Percentiles rank a stretch among this genome's conserved stretches.
phyloP scores from a whole-genome alignment of 2,113 vertebrate species.

The Eleginops maclovinus region DNA sequence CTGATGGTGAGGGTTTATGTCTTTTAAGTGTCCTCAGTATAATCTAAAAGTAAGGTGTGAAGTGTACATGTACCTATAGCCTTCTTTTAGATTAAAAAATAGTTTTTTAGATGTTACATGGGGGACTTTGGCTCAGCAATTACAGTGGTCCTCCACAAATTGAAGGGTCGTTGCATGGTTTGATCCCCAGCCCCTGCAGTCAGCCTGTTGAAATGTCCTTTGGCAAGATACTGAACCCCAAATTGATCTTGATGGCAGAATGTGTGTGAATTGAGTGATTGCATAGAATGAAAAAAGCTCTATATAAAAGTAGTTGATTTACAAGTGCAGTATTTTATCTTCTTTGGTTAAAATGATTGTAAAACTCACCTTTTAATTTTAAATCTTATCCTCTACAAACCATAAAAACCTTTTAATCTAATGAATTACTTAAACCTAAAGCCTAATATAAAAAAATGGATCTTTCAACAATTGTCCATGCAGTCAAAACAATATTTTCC shows the following conservation, averaged over 20 bases:
- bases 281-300: no score
- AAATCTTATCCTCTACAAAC: neutral
- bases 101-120: neutral
- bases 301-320: no score
- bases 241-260: no score
- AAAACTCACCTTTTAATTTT: neutral
- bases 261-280: no score
- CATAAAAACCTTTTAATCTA: no score
- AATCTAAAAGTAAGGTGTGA: constrained; percentile 34
- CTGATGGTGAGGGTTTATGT: constrained; percentile 24
- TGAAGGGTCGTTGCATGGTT: no score
- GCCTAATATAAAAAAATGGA: neutral
- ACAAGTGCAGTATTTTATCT: constrained; percentile 1
- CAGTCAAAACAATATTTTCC: neutral
- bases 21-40: constrained; percentile 12
- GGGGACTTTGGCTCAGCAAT: no score
- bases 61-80: constrained; percentile 6
- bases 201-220: no score
- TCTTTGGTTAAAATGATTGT: neutral
- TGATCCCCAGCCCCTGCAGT: no score
- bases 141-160: no score
- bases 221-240: no score
- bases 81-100: neutral
- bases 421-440: neutral
- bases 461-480: no score